These are phyloP conservation scores for Donacobius atricapilla DNA, from an alignment of 2,113 vertebrate species.

Conservation along the genomic window DNA sequence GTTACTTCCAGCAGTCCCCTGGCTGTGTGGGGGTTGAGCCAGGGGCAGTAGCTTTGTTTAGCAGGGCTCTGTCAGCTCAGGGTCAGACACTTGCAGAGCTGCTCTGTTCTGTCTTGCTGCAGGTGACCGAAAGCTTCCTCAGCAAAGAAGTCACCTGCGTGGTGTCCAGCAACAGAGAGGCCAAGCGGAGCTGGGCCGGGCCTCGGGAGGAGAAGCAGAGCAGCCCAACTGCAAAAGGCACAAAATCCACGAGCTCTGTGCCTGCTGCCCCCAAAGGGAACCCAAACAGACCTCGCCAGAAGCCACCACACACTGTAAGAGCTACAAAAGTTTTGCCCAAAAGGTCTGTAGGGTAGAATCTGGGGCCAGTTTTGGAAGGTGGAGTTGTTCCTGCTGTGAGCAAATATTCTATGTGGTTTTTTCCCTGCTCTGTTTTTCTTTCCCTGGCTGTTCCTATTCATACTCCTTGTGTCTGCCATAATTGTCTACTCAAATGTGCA, in stretches of 20 bases:
- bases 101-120: conserved; percentile 25
- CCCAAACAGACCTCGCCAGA: background rate
- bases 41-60: background rate
- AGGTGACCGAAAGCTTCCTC: conserved; percentile 87
- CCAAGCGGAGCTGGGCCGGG: background rate
- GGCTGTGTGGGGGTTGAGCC: rapidly evolving
- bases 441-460: rapidly evolving
- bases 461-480: background rate
- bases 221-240: background rate
- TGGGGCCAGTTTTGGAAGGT: background rate
- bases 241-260: background rate
- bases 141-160: conserved; percentile 86
- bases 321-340: background rate
- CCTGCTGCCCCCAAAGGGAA: background rate
- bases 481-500: rapidly evolving
- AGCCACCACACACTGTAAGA: conserved; percentile 33
- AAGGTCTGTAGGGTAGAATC: background rate
- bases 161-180: conserved; percentile 79
- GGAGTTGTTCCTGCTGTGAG: background rate
- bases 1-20: background rate
- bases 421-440: background rate
- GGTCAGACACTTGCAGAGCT: background rate
- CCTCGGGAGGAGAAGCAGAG: background rate
- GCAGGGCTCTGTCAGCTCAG: background rate
- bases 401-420: background rate